Evolutionary conservation across 2,113 vertebrate species (phyloP).

Genomic region (Stigmatopora argus): DNA sequence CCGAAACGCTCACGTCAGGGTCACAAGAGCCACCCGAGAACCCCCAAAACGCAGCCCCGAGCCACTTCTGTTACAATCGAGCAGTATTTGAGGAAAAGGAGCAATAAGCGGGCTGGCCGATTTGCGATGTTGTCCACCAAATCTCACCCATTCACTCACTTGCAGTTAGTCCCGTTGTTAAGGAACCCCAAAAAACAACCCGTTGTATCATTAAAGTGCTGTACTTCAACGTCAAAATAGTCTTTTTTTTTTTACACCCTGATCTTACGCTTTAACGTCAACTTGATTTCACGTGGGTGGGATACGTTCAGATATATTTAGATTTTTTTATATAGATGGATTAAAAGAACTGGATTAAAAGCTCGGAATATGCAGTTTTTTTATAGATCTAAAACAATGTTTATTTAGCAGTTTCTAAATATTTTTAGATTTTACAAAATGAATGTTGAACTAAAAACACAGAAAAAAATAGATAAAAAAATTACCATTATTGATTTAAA

Average conservation of each 20-base stretch:
- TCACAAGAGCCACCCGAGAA: constrained; percentile 62
- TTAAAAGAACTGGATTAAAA: too few relatives aligned
- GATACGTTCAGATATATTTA: too few relatives aligned
- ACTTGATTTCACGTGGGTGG: too few relatives aligned
- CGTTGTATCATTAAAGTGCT: constrained; percentile 71
- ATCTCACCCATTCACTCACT: constrained; percentile 43
- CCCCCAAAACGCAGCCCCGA: constrained; percentile 44
- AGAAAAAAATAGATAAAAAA: too few relatives aligned
- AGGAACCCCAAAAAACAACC: constrained; percentile 52
- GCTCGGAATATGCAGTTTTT: too few relatives aligned
- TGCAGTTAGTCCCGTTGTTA: constrained; percentile 59
- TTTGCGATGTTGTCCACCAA: constrained; percentile 38
- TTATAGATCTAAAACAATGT: too few relatives aligned
- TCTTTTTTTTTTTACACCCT: neutral
- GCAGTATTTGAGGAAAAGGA: constrained; percentile 37
- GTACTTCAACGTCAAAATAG: constrained; percentile 41
- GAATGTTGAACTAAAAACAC: too few relatives aligned
- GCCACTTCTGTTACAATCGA: constrained; percentile 61
- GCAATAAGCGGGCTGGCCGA: constrained; percentile 59
- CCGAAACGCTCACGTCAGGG: constrained; percentile 67
- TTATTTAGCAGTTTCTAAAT: too few relatives aligned
- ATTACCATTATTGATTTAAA: too few relatives aligned
- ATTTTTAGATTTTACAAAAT: too few relatives aligned
- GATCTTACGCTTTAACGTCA: too few relatives aligned
- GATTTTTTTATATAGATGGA: too few relatives aligned